These are phyloP conservation scores for Gymnodraco acuticeps DNA, from an alignment of 2,797 vertebrate species.

Conservation along the genomic window DNA sequence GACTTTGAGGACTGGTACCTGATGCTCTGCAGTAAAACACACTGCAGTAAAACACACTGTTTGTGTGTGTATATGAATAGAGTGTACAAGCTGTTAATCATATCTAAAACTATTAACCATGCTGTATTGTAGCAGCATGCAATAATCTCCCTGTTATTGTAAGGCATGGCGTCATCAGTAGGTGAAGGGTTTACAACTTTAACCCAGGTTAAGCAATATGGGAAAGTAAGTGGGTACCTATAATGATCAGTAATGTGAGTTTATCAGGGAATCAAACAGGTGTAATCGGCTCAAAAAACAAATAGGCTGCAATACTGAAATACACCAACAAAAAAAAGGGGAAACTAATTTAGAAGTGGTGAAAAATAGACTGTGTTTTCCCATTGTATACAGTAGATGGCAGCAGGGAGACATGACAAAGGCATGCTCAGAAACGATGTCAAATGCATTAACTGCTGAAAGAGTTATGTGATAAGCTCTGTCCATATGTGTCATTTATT, in stretches of 20 bases:
- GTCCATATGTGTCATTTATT: background rate
- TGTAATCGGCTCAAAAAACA: background rate
- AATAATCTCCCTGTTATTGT: slow-evolving; percentile 27
- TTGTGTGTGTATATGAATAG: slow-evolving; percentile 23
- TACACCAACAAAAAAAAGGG: too few species aligned
- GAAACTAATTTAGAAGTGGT: too few species aligned
- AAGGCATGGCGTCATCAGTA: slow-evolving; percentile 2
- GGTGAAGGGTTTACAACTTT: background rate
- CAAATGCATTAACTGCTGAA: background rate
- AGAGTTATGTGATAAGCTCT: background rate
- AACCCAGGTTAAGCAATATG: background rate
- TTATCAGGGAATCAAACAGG: background rate
- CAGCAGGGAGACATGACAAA: slow-evolving; percentile 43
- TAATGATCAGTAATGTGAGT: background rate
- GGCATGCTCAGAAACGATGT: background rate
- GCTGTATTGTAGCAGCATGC: slow-evolving; percentile 27
- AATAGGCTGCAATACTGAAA: background rate
- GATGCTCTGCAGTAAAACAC: slow-evolving; percentile 8
- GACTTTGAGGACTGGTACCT: background rate
- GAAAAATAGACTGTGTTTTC: slow-evolving; percentile 18
- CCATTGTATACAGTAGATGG: slow-evolving; percentile 53
- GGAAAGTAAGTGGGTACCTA: background rate
- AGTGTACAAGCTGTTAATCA: slow-evolving; percentile 43
- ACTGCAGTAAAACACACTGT: slow-evolving; percentile 13
- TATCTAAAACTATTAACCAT: slow-evolving; percentile 41